Evolutionary conservation across 2,888 invertebrate species (phyloP), one percentile per base, ranked within the genome.

Genomic region (Ophraella communa): DNA sequence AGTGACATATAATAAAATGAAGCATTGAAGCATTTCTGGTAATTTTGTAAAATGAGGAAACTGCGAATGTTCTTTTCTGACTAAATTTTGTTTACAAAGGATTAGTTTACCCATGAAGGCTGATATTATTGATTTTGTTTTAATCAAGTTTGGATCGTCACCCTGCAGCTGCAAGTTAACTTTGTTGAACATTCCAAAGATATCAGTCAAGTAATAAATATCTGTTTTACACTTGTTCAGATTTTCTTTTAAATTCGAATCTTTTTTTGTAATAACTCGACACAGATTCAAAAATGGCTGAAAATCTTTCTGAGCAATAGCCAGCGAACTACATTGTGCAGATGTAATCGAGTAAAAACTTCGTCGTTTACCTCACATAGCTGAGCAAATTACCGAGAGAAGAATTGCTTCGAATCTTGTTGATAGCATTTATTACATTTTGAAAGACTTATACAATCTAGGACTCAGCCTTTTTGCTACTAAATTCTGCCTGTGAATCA

Each of bases 401-500:
- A 27, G 47, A 21, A 24, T 58, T 39, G 39, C 56, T 56, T 56
- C 56, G 1, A 20, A 57, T 57, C 20, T 45, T 44, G 44, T 57
- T 57, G 27, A 57, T 21, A 33, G 57, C 27, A 27, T 8, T 27
- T 27, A 27, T 27, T 14, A 49, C 8, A 21, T 2, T 24, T 49
- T 21, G 23, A 49, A 27, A 23, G 51, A 58, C 42, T 47, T 4
- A 35, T 47, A 49, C 47, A 51, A 47, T 45, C 49, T 27, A 47
- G 14, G 23, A 30, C 51, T 58, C 49, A 58, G n/a, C 10, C 49
- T 58, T 49, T 58, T 58, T 35, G 58, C 58, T 30, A 58, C 58
- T 47, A 58, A 47, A 30, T 58, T 47, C 20, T 58, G 49, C 11
- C 49, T 20, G 20, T 58, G 58, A 33, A 51, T 58, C n/a, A 58